Conservation (phyloP, 2,113 vertebrate genomes). For the Elephas maximus region DNA sequence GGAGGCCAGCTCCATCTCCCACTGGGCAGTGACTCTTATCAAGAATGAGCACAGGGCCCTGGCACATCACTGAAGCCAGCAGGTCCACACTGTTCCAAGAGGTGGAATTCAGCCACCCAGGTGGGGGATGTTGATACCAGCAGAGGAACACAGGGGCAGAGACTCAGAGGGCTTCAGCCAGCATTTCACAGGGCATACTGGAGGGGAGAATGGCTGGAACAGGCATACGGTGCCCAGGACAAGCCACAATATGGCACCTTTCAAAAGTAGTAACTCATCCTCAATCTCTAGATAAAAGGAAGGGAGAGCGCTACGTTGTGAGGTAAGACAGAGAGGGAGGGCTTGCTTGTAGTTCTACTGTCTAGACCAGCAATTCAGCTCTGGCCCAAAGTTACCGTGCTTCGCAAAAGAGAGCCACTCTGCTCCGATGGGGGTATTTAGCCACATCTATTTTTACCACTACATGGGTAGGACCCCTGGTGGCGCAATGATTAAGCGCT, state of each 20-base stretch:
- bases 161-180: neutral
- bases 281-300: neutral
- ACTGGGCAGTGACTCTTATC: neutral
- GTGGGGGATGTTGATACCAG: neutral
- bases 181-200: neutral
- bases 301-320: accelerated
- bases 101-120: neutral
- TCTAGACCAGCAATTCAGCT: neutral
- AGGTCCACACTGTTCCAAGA: neutral
- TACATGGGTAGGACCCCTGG: neutral
- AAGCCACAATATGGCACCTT: neutral
- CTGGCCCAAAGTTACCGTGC: neutral
- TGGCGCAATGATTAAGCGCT: no score
- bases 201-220: neutral
- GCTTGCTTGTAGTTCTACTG: neutral
- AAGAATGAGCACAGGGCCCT: neutral
- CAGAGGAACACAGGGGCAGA: neutral
- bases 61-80: neutral
- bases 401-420: neutral
- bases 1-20: neutral
- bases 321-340: neutral
- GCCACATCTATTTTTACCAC: no score
- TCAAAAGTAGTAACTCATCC: neutral
- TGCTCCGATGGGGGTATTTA: neutral
- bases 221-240: accelerated